A percentile compares a stretch with the other conserved stretches of the same genome.
Evolutionary conservation across 2,888 invertebrate species (phyloP).

Genomic region (Clepsis dumicolana): DNA sequence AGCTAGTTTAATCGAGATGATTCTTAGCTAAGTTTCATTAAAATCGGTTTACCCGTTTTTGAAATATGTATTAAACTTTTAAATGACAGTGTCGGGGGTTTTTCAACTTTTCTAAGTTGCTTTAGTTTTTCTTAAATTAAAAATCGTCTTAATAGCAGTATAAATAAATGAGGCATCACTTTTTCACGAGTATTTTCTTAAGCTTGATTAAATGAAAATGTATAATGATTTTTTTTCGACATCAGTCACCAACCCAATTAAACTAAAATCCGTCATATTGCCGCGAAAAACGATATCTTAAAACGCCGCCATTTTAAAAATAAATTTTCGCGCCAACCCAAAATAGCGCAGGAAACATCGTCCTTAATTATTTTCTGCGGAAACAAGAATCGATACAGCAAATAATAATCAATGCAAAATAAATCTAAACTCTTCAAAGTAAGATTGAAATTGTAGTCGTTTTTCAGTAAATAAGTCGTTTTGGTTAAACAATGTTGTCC

Average conservation of each 20-base stretch:
- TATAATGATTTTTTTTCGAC: too few relatives aligned
- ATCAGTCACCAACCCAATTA: background rate
- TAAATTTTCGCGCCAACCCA: constrained; percentile 74
- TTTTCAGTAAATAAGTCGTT: constrained; percentile 51
- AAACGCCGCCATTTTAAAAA: constrained; percentile 63
- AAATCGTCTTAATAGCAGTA: too few relatives aligned
- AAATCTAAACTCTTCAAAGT: constrained; percentile 13
- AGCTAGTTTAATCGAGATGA: too few relatives aligned
- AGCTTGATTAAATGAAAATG: too few relatives aligned
- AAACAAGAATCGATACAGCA: constrained; percentile 46
- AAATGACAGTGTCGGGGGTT: too few relatives aligned
- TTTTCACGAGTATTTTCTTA: too few relatives aligned
- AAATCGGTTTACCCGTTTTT: too few relatives aligned
- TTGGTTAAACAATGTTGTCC: constrained; percentile 50
- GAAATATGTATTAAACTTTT: too few relatives aligned
- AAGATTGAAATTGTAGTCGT: constrained; percentile 45
- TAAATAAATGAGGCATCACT: too few relatives aligned
- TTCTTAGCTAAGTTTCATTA: too few relatives aligned
- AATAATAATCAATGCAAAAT: constrained; percentile 42
- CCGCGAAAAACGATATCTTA: constrained; percentile 46
- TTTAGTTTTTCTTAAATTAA: background rate
- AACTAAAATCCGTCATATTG: background rate
- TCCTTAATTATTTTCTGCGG: constrained; percentile 67
- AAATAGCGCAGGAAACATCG: constrained; percentile 74
- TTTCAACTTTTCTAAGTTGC: too few relatives aligned